Conservation (phyloP, 2,113 vertebrate species). For the Acinonyx jubatus region DNA sequence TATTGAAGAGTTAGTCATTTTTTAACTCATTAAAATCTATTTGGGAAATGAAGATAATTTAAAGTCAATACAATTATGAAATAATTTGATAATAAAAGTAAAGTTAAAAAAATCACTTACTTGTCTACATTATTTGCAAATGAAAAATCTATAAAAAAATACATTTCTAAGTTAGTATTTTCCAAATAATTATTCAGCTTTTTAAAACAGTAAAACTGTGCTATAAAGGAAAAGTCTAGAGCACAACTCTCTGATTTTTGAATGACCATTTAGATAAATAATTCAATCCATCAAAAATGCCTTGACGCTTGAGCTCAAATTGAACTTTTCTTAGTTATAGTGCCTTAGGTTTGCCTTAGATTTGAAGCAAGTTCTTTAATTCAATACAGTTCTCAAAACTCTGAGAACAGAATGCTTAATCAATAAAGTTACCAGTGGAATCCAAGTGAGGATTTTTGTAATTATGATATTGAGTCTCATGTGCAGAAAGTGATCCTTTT, state of each 20-base stretch:
- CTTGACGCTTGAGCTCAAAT: not conserved
- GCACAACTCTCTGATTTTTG: not conserved
- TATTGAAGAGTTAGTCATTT: not conserved
- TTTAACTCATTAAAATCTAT: constrained; percentile 31
- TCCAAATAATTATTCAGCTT: constrained; percentile 33
- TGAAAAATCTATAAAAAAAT: constrained; percentile 78
- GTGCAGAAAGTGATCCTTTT: not conserved
- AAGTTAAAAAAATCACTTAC: constrained; percentile 77
- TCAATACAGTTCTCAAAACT: not conserved
- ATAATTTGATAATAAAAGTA: constrained; percentile 15
- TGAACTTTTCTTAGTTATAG: not conserved
- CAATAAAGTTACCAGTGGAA: not conserved
- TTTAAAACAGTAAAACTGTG: constrained; percentile 45
- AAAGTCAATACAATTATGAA: constrained; percentile 8
- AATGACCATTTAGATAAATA: not conserved
- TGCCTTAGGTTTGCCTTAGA: not conserved
- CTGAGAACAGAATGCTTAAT: not conserved
- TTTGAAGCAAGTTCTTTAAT: not conserved
- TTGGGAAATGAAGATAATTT: constrained; percentile 20
- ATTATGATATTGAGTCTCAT: not conserved
- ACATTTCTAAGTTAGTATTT: constrained; percentile 58
- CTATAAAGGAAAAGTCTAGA: not conserved
- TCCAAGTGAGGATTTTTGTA: not conserved
- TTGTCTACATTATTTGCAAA: constrained; percentile 81
- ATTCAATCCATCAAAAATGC: not conserved